Conservation (phyloP, 2,888 invertebrate genomes). For the Chironomus riparius region DNA sequence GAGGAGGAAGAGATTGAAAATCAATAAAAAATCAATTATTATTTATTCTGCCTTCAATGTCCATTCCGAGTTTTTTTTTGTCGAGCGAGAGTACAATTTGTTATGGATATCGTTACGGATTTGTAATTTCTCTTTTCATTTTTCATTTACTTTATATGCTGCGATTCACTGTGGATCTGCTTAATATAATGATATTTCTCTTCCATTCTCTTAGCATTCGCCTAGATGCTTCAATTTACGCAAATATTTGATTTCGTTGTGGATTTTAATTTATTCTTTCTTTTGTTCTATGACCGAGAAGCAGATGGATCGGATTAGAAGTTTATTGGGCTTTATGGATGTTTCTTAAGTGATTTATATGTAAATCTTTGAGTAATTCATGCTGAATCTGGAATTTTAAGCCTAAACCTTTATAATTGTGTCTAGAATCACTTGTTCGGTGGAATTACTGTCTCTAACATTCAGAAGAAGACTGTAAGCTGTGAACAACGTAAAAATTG, state of each 20-base stretch:
- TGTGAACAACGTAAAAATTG: no score
- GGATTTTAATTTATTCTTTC: no score
- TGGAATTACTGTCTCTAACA: no score
- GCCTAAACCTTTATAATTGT: no score
- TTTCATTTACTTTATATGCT: background rate
- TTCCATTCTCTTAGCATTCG: background rate
- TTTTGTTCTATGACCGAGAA: no score
- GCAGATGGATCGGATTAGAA: no score
- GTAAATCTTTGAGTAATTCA: no score
- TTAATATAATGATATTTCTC: background rate
- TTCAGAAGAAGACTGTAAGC: no score
- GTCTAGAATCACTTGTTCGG: no score
- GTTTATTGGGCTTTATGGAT: no score
- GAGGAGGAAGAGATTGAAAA: background rate
- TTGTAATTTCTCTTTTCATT: background rate
- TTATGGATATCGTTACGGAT: constrained; percentile 4
- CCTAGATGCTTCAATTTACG: background rate
- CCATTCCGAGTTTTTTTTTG: background rate
- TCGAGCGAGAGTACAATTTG: background rate
- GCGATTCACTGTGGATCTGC: background rate
- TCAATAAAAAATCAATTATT: constrained; percentile 10
- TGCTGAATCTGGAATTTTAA: no score
- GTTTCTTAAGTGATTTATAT: no score
- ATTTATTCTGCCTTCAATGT: background rate
- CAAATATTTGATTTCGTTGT: background rate